Percentiles rank a stretch among this genome's conserved stretches.
Evolutionary conservation across 1,140 invertebrate genomes (phyloP).

Genomic region (Pseudomyrmex flavicornis): DNA sequence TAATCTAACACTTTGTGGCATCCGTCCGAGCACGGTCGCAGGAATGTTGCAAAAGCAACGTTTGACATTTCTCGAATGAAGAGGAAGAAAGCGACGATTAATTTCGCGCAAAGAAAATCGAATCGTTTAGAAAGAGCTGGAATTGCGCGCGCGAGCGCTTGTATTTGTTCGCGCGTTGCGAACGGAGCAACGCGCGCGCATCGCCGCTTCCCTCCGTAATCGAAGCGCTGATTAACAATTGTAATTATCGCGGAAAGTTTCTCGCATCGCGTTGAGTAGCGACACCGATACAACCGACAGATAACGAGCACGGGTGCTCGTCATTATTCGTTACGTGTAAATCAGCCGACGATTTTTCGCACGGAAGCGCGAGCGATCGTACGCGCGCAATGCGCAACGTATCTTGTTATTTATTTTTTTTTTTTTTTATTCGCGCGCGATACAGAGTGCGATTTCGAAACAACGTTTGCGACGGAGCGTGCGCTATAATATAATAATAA

Average conservation of each 20-base stretch:
- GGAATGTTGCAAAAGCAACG: slow-evolving; percentile 21
- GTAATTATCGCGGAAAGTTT: slow-evolving; percentile 34
- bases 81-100: slow-evolving; percentile 22
- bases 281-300: slow-evolving; percentile 21
- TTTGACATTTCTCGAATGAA: slow-evolving; percentile 41
- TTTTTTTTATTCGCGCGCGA: slow-evolving; percentile 17
- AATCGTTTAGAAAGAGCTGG: neutral
- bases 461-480: neutral
- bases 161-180: neutral
- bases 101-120: slow-evolving; percentile 12
- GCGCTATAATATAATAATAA: neutral
- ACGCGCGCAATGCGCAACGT: too few relatives aligned
- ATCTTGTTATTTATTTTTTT: neutral
- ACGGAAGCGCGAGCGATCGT: neutral
- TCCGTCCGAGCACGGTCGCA: neutral
- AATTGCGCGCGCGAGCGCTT: too few relatives aligned
- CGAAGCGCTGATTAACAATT: slow-evolving; percentile 40
- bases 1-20: slow-evolving; percentile 2
- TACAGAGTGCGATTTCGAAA: neutral
- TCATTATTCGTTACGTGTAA: slow-evolving; percentile 22
- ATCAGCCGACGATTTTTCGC: slow-evolving; percentile 12
- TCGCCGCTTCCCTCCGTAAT: slow-evolving; percentile 13
- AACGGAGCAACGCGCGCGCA: neutral
- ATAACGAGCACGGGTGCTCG: slow-evolving; percentile 12
- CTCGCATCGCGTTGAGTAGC: slow-evolving; percentile 6